A percentile compares a stretch with the other conserved stretches of the same genome.
These are phyloP conservation scores for Aleiodes leptofemur DNA, from an alignment of 2,888 invertebrate species.

Conservation along the genomic window DNA sequence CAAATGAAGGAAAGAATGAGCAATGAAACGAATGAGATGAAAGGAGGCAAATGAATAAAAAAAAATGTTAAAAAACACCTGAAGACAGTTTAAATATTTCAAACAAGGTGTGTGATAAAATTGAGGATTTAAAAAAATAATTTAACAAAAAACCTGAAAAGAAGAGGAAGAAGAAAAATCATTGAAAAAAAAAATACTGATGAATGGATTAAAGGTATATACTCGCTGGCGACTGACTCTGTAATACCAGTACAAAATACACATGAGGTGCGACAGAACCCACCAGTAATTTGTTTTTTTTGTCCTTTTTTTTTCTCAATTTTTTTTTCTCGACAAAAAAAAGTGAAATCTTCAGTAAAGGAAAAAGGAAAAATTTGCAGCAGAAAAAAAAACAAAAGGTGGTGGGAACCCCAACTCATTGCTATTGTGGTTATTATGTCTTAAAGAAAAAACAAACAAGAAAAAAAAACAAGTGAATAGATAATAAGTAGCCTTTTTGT, in stretches of 20 bases:
- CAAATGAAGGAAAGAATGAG: background rate
- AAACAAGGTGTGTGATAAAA: conserved; percentile 20
- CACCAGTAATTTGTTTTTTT: conserved; percentile 62
- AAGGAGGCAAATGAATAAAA: background rate
- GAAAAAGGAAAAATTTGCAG: conserved; percentile 37
- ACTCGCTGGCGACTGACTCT: conserved; percentile 75
- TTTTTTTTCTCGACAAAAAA: conserved; percentile 36
- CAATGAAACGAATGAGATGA: no score
- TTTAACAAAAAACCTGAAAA: conserved; percentile 30
- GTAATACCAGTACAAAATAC: conserved; percentile 75
- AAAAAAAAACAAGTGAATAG: conserved; percentile 59
- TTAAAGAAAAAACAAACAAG: conserved; percentile 64
- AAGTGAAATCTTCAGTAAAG: conserved; percentile 5
- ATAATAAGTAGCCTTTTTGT: conserved; percentile 76
- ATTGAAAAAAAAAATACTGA: conserved; percentile 26
- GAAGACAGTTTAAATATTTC: background rate
- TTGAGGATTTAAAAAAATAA: conserved; percentile 3
- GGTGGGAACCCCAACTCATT: conserved; percentile 70
- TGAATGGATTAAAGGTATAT: conserved; percentile 52
- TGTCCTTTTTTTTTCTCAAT: conserved; percentile 45
- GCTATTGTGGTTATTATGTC: conserved; percentile 71
- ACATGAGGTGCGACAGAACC: conserved; percentile 68
- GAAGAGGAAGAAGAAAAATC: conserved; percentile 24
- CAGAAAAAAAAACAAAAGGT: conserved; percentile 52
- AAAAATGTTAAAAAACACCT: background rate